Percentiles rank a stretch among this genome's conserved stretches.
phyloP scores from a whole-genome alignment of 2,797 vertebrate genomes.

The Tenualosa thibaudeaui region DNA sequence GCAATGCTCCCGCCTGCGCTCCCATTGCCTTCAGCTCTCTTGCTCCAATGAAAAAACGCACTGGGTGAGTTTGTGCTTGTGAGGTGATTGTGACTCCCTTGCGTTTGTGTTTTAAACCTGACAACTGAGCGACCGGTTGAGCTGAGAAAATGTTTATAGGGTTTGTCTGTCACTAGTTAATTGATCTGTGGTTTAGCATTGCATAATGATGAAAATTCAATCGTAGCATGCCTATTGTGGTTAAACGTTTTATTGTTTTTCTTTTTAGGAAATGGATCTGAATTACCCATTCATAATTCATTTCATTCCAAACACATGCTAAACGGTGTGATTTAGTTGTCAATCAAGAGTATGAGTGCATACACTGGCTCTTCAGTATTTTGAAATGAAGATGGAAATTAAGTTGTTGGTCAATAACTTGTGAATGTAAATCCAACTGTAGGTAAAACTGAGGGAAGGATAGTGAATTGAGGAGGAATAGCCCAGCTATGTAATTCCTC shows the following conservation, averaged over 20 bases:
- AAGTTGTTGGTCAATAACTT: neutral
- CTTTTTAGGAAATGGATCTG: neutral
- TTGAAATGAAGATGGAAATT: neutral
- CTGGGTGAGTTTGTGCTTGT: constrained; percentile 67
- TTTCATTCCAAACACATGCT: neutral
- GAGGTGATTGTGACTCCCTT: constrained; percentile 5
- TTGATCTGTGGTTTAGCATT: neutral
- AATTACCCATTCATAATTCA: neutral
- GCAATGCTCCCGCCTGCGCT: constrained; percentile 66
- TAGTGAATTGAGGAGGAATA: neutral
- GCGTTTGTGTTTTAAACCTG: neutral
- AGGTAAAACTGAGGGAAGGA: neutral
- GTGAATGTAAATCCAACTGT: neutral
- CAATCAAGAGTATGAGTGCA: neutral
- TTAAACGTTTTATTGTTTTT: neutral
- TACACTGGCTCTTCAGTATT: neutral
- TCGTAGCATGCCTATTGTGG: neutral
- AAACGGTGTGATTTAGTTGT: neutral
- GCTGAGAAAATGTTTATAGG: neutral
- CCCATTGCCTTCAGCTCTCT: constrained; percentile 56
- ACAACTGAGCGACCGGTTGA: neutral
- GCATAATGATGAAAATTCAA: neutral
- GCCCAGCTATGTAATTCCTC: constrained; percentile 24
- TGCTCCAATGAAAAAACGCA: constrained; percentile 79
- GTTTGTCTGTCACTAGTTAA: neutral